Evolutionary conservation across 2,888 invertebrate species (phyloP), one percentile per base, ranked within the genome.

Genomic region (Acronicta aceris): DNA sequence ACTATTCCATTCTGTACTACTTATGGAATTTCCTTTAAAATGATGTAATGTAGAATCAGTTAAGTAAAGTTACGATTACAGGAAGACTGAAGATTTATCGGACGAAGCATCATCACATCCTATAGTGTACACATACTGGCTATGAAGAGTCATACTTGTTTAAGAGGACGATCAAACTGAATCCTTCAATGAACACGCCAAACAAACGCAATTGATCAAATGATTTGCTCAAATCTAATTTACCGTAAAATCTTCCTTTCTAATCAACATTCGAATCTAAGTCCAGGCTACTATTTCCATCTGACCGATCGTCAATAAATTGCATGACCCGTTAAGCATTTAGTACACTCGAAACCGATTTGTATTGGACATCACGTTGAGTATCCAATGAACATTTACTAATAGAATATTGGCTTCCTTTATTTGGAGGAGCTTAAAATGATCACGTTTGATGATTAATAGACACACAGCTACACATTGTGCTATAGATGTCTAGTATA

Each of bases 291-390:
- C 15, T 42, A 43, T 61, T 69, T 59, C 48, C 65, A 48, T 48
- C 21, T 60, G 58, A 70, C 53, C 38, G 57, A 53, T 59, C 41
- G 9, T 62, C 57, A 62, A 55, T 55, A 36, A 43, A 56, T 63
- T 68, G 54, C 42, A 56, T 50, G 53, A 49, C 13, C 46, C 53
- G 21, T 33, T 66, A 50, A 60, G 41, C 52, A 42, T 70, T 49
- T 52, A 33, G 42, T 56, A 12, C 17, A 40, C 10, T 15, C 4
- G n/a, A 12, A 5, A 5, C 1, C 21, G 15, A n/a, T 46, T 27
- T 50, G 17, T 25, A 51, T 48, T 9, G 7, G 45, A 30, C 9
- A 15, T 17, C 36, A 45, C 16, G 38, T 40, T 15, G 9, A 6
- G 16, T 17, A 45, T 1, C 30, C 3, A 30, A 0, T 13, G 16